A percentile compares a stretch with the other conserved stretches of the same genome.
phyloP scores from a whole-genome alignment of 2,797 vertebrate genomes.

The Alcedo atthis region DNA sequence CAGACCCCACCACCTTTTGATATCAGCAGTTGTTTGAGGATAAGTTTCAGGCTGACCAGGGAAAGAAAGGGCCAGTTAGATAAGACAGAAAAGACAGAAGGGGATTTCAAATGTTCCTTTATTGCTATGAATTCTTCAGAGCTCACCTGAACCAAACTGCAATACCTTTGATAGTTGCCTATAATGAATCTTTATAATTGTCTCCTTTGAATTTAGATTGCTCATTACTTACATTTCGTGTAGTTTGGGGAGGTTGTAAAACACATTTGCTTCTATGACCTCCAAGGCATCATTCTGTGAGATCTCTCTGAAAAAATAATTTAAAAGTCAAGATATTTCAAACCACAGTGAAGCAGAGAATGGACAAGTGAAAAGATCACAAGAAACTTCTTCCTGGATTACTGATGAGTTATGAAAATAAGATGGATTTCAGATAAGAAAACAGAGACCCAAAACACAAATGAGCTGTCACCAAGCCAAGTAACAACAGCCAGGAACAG shows the following conservation, averaged over 20 bases:
- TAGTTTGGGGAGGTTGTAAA: conserved; percentile 78
- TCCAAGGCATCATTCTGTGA: conserved; percentile 83
- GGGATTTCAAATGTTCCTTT: not conserved
- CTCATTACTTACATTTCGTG: conserved; percentile 83
- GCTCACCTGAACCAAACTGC: not conserved
- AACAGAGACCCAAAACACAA: not conserved
- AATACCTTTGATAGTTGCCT: conserved; percentile 7
- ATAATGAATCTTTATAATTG: conserved; percentile 39
- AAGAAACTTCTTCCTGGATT: not conserved
- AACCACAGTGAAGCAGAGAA: not conserved
- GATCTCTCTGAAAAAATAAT: conserved; percentile 80
- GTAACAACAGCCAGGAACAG: not conserved
- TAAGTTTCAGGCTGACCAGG: not conserved
- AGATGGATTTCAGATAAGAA: not conserved
- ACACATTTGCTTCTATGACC: conserved; percentile 80
- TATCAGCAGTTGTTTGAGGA: not conserved
- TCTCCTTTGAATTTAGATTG: conserved; percentile 35
- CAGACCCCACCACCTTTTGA: not conserved
- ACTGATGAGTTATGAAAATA: not conserved
- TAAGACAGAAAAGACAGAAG: not conserved
- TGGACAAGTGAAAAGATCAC: not conserved
- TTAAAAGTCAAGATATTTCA: conserved; percentile 39
- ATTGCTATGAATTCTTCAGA: not conserved
- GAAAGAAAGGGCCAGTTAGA: not conserved
- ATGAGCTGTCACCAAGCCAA: not conserved